These are phyloP conservation scores for Bradypus variegatus DNA, from an alignment of 2,797 vertebrate species.

Conservation along the genomic window DNA sequence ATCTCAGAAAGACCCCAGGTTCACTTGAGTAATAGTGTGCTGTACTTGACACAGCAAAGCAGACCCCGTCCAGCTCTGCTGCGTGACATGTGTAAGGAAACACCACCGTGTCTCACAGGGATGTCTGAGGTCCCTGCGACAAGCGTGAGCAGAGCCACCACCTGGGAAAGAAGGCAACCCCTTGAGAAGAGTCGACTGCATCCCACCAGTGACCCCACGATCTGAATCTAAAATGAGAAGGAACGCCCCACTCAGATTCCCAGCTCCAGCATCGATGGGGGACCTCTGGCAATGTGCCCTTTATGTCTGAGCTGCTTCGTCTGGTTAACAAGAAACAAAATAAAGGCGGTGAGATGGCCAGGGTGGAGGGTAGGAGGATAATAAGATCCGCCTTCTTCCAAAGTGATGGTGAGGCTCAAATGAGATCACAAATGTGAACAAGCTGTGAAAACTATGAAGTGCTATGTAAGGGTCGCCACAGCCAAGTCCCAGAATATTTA, in stretches of 20 bases:
- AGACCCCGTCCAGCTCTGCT: not conserved
- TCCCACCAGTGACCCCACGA: not conserved
- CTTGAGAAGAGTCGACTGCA: not conserved
- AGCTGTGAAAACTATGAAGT: constrained; percentile 36
- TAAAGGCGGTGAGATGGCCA: not conserved
- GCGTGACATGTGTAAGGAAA: not conserved
- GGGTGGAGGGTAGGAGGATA: not conserved
- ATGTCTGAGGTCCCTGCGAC: not conserved
- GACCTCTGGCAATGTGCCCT: not conserved
- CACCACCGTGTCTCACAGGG: not conserved
- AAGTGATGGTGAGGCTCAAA: not conserved
- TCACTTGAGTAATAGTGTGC: not conserved
- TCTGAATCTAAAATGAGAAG: not conserved
- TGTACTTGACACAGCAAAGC: not conserved
- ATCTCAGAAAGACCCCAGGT: no score
- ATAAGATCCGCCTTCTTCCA: not conserved
- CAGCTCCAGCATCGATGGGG: not conserved
- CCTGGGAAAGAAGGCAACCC: not conserved
- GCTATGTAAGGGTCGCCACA: not conserved
- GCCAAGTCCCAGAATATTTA: not conserved
- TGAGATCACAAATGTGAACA: constrained; percentile 35
- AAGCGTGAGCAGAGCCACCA: not conserved
- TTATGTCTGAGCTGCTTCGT: not conserved
- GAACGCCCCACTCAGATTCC: not conserved
- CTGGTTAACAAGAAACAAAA: not conserved